Conservation (phyloP, 1,140 invertebrate genomes). For the Tigriopus japonicus region DNA sequence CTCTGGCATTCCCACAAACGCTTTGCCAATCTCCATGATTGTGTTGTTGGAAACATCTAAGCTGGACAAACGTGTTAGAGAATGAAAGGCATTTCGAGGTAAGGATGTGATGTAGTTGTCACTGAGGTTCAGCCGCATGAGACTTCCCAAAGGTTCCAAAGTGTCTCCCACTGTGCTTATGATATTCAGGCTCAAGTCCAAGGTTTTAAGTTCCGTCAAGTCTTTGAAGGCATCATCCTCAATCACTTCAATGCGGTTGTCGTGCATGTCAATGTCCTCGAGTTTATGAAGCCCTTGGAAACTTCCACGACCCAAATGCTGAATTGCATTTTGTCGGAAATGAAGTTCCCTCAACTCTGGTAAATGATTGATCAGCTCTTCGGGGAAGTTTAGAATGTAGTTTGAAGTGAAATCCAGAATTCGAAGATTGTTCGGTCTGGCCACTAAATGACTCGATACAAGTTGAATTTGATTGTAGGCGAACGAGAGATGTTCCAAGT, state of each 20-base stretch:
- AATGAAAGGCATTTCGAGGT: conserved; percentile 12
- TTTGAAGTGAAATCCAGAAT: conserved; percentile 55
- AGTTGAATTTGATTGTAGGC: conserved; percentile 46
- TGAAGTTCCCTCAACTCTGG: conserved; percentile 46
- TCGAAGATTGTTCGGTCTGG: conserved; percentile 17
- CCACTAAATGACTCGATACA: conserved; percentile 30
- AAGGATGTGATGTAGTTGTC: conserved; percentile 33
- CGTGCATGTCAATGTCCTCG: conserved; percentile 10
- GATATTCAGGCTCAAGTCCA: conserved; percentile 17
- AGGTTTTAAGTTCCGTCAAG: conserved; percentile 14
- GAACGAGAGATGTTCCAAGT: conserved; percentile 53
- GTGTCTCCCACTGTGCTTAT: conserved; percentile 4
- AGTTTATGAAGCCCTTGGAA: conserved; percentile 9
- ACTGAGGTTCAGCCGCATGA: conserved; percentile 51
- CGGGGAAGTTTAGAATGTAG: conserved; percentile 44
- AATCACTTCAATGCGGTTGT: conserved; percentile 13
- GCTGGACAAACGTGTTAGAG: conserved; percentile 17
- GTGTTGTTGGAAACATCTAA: conserved; percentile 20
- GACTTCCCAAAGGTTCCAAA: conserved; percentile 31
- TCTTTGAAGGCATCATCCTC: conserved; percentile 15
- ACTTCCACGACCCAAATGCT: conserved; percentile 16
- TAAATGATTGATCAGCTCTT: conserved; percentile 42
- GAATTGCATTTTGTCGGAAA: conserved; percentile 39
- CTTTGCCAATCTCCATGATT: conserved; percentile 16
- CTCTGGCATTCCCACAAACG: conserved; percentile 36